Conservation (phyloP, 2,797 vertebrate genomes). For the Schizopygopsis malacanthus region DNA sequence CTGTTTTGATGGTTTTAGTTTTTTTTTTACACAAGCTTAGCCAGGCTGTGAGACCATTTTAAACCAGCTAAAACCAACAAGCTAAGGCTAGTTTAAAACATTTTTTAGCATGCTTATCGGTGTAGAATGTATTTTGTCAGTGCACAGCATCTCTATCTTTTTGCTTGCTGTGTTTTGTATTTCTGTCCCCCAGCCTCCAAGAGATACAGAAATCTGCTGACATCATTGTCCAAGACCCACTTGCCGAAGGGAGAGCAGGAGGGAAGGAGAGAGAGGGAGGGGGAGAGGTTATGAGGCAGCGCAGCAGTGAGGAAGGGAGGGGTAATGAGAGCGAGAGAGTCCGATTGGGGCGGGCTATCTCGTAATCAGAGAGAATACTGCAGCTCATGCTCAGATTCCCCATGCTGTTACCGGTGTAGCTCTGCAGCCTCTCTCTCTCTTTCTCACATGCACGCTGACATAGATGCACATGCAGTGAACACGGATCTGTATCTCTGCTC, state of each 20-base stretch:
- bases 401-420: constrained; percentile 55
- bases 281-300: constrained; percentile 50
- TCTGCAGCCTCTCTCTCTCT: constrained; percentile 55
- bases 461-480: constrained; percentile 29
- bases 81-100: background rate
- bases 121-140: constrained; percentile 40
- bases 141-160: constrained; percentile 7
- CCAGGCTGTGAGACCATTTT: background rate
- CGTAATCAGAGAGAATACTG: constrained; percentile 70
- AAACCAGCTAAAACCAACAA: background rate
- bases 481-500: constrained; percentile 44
- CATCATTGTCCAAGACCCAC: constrained; percentile 80
- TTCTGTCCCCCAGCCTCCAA: constrained; percentile 66
- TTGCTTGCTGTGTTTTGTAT: constrained; percentile 19
- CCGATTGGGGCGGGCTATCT: constrained; percentile 61
- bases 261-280: constrained; percentile 32
- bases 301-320: constrained; percentile 50
- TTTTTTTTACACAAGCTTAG: background rate
- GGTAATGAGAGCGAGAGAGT: constrained; percentile 39
- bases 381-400: constrained; percentile 67
- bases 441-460: constrained; percentile 37
- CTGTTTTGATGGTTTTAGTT: background rate
- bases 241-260: constrained; percentile 64
- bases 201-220: constrained; percentile 79
- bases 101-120: background rate